These are phyloP conservation scores for Crotophaga sulcirostris DNA, from an alignment of 2,113 vertebrate genomes.

Conservation along the genomic window DNA sequence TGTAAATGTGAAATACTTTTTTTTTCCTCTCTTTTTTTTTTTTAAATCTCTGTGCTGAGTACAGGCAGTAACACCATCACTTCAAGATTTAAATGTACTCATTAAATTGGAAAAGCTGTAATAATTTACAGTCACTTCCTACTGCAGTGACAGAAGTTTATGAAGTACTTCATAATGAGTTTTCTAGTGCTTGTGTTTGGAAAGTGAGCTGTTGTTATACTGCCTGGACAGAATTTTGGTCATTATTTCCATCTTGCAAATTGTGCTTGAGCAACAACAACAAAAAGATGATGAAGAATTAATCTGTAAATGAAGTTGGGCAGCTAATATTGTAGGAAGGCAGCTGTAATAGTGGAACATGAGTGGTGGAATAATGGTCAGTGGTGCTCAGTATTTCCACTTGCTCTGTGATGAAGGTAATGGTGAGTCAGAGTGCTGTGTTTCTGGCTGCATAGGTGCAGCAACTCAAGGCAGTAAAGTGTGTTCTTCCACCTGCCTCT, in stretches of 20 bases:
- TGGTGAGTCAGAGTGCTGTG: background rate
- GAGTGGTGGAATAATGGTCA: background rate
- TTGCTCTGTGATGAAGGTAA: background rate
- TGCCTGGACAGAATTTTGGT: background rate
- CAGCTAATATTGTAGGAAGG: background rate
- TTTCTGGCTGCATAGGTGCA: background rate
- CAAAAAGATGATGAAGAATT: background rate
- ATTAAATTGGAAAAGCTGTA: conserved; percentile 61
- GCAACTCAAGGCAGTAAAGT: background rate
- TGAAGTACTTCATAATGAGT: conserved; percentile 35
- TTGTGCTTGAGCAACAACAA: background rate
- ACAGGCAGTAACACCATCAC: conserved; percentile 13
- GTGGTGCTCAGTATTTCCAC: background rate
- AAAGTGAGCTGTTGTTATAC: background rate
- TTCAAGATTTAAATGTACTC: conserved; percentile 55
- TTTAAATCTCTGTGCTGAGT: background rate
- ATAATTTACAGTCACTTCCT: conserved; percentile 70
- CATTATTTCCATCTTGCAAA: background rate
- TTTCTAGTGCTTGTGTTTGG: conserved; percentile 33
- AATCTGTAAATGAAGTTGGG: background rate
- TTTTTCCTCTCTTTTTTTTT: background rate
- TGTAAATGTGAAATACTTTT: conserved; percentile 49
- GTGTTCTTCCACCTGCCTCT: background rate
- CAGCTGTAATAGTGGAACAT: background rate
- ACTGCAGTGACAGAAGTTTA: conserved; percentile 44